Percentiles rank a stretch among this genome's conserved stretches.
These are phyloP conservation scores for Lacerta viridis DNA, from an alignment of 2,797 vertebrate species.

Conservation along the genomic window DNA sequence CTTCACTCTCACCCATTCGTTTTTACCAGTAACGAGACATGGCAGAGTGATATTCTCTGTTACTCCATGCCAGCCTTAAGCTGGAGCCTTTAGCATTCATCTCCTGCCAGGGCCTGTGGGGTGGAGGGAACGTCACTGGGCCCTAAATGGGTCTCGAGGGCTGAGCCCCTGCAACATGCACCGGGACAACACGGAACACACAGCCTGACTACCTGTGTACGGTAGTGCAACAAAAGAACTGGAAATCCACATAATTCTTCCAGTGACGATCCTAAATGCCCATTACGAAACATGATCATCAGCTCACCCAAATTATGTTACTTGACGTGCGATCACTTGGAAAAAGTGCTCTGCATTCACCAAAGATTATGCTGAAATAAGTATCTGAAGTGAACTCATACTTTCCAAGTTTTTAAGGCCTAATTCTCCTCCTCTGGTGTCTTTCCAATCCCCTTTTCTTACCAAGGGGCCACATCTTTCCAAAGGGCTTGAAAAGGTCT, in stretches of 20 bases:
- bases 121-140: no score
- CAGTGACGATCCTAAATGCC: background rate
- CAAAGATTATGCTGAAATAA: background rate
- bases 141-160: background rate
- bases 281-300: no score
- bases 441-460: background rate
- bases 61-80: background rate
- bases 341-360: background rate
- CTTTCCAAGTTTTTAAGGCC: background rate
- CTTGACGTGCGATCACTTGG: background rate
- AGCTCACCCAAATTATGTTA: background rate
- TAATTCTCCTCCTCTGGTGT: background rate
- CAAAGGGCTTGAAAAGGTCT: background rate
- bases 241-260: background rate
- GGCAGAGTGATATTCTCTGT: background rate
- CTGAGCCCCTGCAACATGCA: no score
- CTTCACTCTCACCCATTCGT: background rate
- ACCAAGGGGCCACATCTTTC: background rate
- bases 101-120: background rate
- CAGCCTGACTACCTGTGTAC: background rate
- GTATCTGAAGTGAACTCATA: background rate
- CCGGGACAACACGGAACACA: background rate
- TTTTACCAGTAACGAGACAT: background rate
- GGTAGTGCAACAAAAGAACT: background rate
- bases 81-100: background rate